These are phyloP conservation scores for Eriosoma lanigerum DNA, from an alignment of 1,140 invertebrate species.

Conservation along the genomic window DNA sequence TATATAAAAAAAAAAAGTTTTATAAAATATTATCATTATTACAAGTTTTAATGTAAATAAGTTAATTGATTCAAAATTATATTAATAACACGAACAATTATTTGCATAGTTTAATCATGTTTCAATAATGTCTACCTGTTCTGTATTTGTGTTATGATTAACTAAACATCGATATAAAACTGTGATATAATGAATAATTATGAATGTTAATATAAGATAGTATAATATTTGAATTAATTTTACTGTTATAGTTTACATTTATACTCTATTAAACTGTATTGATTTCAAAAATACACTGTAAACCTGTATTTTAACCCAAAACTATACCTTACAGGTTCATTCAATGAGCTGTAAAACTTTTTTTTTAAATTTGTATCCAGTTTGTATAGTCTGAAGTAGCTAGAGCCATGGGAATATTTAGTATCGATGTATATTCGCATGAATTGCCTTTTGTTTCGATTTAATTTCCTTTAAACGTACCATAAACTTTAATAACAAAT, in stretches of 20 bases:
- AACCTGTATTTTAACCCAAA: background rate
- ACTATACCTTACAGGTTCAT: conserved; percentile 9
- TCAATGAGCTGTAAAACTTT: conserved; percentile 27
- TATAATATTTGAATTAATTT: background rate
- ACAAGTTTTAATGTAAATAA: too few species aligned
- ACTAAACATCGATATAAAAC: too few species aligned
- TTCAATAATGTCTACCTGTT: too few species aligned
- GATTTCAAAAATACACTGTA: background rate
- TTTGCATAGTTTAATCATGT: too few species aligned
- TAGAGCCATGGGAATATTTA: conserved; percentile 14
- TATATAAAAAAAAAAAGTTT: too few species aligned
- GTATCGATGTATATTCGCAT: background rate
- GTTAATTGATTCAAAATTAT: too few species aligned
- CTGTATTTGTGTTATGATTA: too few species aligned
- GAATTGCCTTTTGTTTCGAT: conserved; percentile 21
- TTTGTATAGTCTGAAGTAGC: conserved; percentile 3
- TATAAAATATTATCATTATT: too few species aligned
- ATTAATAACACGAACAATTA: too few species aligned
- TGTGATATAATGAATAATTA: too few species aligned
- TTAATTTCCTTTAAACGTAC: conserved; percentile 37
- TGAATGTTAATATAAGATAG: too few species aligned
- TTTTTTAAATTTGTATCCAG: conserved; percentile 32
- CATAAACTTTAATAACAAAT: conserved; percentile 23
- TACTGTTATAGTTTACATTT: background rate
- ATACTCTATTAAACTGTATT: background rate